Evolutionary conservation across 2,113 vertebrate genomes (phyloP).

Genomic region (Bufo gargarizans): DNA sequence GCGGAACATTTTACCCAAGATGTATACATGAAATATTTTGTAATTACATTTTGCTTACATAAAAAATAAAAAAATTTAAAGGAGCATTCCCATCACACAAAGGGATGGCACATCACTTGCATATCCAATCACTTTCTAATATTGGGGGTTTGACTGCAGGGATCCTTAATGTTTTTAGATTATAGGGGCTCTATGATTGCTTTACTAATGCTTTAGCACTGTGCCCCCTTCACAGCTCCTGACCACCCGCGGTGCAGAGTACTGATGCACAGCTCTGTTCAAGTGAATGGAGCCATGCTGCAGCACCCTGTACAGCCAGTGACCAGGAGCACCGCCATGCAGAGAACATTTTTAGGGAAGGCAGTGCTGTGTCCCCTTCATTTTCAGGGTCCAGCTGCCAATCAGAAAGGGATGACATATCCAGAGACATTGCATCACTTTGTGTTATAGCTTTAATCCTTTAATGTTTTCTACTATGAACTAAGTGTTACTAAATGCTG

Average conservation of each 20-base stretch:
- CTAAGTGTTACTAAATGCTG: not conserved
- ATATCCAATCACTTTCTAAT: not conserved
- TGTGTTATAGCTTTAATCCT: not conserved
- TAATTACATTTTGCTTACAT: constrained; percentile 1
- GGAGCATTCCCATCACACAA: not conserved
- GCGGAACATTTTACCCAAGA: not conserved
- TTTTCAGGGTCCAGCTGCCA: no score
- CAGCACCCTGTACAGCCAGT: not conserved
- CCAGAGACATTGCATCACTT: not conserved
- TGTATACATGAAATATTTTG: not conserved
- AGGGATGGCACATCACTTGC: no score
- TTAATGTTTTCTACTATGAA: not conserved
- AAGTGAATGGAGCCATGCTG: not conserved
- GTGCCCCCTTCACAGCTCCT: no score
- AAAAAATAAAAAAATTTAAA: not conserved
- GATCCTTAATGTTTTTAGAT: no score
- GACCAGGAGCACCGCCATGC: no score
- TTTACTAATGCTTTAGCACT: no score
- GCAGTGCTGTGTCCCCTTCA: no score
- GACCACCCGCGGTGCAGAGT: no score
- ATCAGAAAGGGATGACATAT: not conserved
- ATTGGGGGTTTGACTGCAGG: no score
- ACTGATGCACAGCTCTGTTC: not conserved
- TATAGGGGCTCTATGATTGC: no score
- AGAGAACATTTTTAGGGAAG: no score